A percentile compares a stretch with the other conserved stretches of the same genome.
Conservation (phyloP, 2,113 vertebrate species). For the Chlorocebus sabaeus region DNA sequence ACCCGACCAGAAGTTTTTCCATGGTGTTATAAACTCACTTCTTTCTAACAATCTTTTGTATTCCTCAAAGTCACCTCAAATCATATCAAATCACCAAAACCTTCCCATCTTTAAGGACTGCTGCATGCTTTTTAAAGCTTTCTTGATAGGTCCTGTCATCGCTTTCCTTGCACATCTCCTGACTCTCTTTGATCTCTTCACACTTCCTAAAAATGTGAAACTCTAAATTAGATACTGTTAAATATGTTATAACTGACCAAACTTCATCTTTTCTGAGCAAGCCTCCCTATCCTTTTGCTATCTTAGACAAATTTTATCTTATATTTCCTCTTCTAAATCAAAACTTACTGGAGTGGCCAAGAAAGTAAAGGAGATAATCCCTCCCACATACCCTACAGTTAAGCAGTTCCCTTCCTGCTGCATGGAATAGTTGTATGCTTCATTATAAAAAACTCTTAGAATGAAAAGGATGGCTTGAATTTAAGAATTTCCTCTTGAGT, state of each 20-base stretch:
- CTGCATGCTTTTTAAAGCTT: background rate
- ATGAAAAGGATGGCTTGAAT: background rate
- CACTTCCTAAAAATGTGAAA: constrained; percentile 10
- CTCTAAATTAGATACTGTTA: constrained; percentile 41
- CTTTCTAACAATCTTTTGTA: constrained; percentile 27
- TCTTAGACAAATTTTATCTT: constrained; percentile 20
- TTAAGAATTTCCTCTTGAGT: background rate
- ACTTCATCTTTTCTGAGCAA: constrained; percentile 30
- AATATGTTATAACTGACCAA: constrained; percentile 42
- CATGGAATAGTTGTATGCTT: background rate
- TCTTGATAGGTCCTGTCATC: background rate
- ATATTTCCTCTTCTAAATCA: constrained; percentile 1
- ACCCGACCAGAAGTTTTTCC: background rate
- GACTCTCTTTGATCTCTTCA: constrained; percentile 58
- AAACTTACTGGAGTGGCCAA: background rate
- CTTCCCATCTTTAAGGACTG: background rate
- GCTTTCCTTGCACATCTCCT: background rate
- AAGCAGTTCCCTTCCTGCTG: background rate
- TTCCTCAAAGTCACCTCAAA: constrained; percentile 19
- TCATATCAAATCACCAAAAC: background rate
- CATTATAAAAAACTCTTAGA: background rate
- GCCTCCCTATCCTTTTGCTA: background rate
- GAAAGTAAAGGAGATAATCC: background rate
- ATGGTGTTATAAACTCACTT: constrained; percentile 23
- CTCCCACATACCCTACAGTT: background rate